phyloP scores from a whole-genome alignment of 2,888 invertebrate genomes.

The Synergus japonicus region DNA sequence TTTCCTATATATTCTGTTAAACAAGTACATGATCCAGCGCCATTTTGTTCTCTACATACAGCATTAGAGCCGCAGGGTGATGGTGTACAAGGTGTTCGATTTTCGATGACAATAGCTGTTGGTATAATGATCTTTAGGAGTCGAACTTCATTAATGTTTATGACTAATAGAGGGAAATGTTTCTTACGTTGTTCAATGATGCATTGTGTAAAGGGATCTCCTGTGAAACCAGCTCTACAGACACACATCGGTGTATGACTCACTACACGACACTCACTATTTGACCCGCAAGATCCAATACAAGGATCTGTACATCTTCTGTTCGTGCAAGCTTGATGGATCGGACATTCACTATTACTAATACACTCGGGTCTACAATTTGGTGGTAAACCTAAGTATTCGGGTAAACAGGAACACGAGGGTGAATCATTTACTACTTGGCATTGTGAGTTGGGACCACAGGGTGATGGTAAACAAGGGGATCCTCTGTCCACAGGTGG shows the following conservation, averaged over 20 bases:
- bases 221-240: constrained; percentile 74
- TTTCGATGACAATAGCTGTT: constrained; percentile 44
- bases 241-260: constrained; percentile 75
- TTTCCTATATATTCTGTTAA: constrained; percentile 78
- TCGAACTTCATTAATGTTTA: neutral
- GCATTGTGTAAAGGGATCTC: constrained; percentile 71
- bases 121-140: constrained; percentile 9
- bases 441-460: constrained; percentile 78
- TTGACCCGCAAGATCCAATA: constrained; percentile 69
- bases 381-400: constrained; percentile 78
- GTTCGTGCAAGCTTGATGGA: constrained; percentile 74
- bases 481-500: constrained; percentile 62
- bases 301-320: constrained; percentile 74
- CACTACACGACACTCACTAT: constrained; percentile 69
- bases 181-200: constrained; percentile 61
- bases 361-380: constrained; percentile 78
- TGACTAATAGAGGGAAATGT: neutral
- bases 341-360: constrained; percentile 76
- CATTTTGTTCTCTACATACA: constrained; percentile 81
- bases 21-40: constrained; percentile 79
- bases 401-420: constrained; percentile 79
- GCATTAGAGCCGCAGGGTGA: constrained; percentile 89
- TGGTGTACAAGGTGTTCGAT: constrained; percentile 82
- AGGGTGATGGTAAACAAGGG: constrained; percentile 78
- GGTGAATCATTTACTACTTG: constrained; percentile 78